Evolutionary conservation across 2,113 vertebrate species (phyloP), one percentile per base, ranked within the genome.

Genomic region (Panurus biarmicus): DNA sequence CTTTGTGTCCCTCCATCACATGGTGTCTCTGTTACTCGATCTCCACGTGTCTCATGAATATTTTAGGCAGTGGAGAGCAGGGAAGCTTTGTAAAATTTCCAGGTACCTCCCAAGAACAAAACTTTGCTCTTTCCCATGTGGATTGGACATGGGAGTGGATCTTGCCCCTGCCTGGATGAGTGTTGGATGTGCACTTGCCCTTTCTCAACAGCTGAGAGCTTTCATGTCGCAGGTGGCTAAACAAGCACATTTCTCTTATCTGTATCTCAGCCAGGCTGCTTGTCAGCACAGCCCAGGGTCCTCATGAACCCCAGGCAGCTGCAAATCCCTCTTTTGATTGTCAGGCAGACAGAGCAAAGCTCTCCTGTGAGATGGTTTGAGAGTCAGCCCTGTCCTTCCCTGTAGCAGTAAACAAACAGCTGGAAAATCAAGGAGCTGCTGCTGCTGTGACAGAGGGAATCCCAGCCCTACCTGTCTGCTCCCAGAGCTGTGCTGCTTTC

Each of bases 41-140:
- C 44, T 54, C 54, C 2, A 0, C 2, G 0, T 17, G 21, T 33
- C n/a, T 56, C 3, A 0, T 7, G 6, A 47, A 44, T 92, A 58
- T 81, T 96, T 89, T 50, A 80, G 53, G 38, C 54, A 72, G 17
- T 1, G 7, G 13, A 56, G 47, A 80, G 57, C 7, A 71, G 35
- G 19, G 29, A 84, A 19, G 16, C n/a, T 69, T 87, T 56, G 7
- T 60, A 40, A 50, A 66, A 42, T 64, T 66, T 28, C 53, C 72
- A 26, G 45, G 7, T 7, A 42, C 7, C 9, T 82, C 22, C 20
- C 33, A 69, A 42, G 42, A 51, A n/a, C 14, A 45, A 72, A 42
- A 51, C 42, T 50, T 51, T n/a, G 23, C 38, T 17, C 29, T 76
- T 83, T 42, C 36, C 42, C 2, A 0, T 33, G 28, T 67, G 12